Conservation (phyloP, 2,113 vertebrate species). For the Orcinus orca region DNA sequence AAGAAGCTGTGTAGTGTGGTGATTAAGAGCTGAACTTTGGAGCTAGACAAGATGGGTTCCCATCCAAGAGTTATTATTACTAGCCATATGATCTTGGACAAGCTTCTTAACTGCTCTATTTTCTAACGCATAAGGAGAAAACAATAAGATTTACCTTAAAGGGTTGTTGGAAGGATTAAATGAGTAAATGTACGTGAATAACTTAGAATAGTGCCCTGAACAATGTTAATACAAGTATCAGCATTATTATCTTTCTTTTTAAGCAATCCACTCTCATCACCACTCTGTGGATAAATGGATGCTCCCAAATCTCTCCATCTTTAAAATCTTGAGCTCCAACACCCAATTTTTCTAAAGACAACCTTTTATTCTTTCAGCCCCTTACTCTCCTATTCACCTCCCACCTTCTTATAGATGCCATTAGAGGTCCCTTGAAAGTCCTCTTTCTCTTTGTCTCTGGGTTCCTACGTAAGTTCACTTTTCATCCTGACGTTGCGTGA, state of each 20-base stretch:
- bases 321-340: neutral
- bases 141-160: neutral
- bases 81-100: too few relatives aligned
- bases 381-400: neutral
- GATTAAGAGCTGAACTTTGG: neutral
- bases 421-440: neutral
- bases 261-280: neutral
- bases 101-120: too few relatives aligned
- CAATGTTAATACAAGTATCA: neutral
- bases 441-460: neutral
- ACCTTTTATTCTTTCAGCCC: neutral
- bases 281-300: neutral
- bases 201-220: neutral
- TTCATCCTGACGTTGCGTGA: neutral
- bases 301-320: neutral
- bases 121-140: neutral
- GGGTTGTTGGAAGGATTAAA: neutral
- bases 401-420: neutral
- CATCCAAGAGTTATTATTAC: neutral
- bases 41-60: neutral
- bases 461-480: neutral
- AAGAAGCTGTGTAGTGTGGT: neutral
- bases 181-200: neutral
- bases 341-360: neutral
- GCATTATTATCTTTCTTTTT: neutral